phyloP scores from a whole-genome alignment of 2,113 vertebrate genomes.

The Cranoglanis bouderius region DNA sequence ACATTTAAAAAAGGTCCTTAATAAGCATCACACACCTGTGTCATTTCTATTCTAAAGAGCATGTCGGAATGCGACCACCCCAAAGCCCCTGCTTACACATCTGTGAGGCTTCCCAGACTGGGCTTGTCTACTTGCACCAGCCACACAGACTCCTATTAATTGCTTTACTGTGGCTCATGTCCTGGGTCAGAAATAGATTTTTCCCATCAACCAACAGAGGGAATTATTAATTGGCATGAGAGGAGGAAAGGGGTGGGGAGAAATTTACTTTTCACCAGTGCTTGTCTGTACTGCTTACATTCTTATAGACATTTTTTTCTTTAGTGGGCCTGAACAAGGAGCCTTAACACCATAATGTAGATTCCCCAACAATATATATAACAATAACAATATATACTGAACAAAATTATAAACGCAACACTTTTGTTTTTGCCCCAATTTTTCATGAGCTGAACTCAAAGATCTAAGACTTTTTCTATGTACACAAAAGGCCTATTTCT shows the following conservation, averaged over 20 bases:
- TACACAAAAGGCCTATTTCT: no score
- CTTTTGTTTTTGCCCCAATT: no score
- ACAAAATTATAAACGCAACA: no score
- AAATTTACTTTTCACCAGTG: conserved; percentile 10
- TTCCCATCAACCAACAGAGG: background rate
- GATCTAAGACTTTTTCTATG: no score
- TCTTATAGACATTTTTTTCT: conserved; percentile 21
- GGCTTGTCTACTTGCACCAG: conserved; percentile 34
- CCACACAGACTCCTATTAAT: conserved; percentile 41
- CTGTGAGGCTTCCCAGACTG: conserved; percentile 16
- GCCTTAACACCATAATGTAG: background rate
- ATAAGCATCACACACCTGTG: background rate
- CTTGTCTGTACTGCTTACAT: conserved; percentile 39
- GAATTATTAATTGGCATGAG: conserved; percentile 34
- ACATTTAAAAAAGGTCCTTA: conserved; percentile 5
- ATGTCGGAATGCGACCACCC: background rate
- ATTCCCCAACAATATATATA: no score
- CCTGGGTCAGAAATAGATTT: conserved; percentile 43
- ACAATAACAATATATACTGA: no score
- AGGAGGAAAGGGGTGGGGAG: background rate
- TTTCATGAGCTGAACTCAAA: no score
- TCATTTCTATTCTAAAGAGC: background rate
- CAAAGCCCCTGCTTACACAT: background rate
- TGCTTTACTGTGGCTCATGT: conserved; percentile 41
- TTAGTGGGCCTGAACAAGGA: conserved; percentile 1